Conservation (phyloP, 2,113 vertebrate species). For the Dunckerocampus dactyliophorus region DNA sequence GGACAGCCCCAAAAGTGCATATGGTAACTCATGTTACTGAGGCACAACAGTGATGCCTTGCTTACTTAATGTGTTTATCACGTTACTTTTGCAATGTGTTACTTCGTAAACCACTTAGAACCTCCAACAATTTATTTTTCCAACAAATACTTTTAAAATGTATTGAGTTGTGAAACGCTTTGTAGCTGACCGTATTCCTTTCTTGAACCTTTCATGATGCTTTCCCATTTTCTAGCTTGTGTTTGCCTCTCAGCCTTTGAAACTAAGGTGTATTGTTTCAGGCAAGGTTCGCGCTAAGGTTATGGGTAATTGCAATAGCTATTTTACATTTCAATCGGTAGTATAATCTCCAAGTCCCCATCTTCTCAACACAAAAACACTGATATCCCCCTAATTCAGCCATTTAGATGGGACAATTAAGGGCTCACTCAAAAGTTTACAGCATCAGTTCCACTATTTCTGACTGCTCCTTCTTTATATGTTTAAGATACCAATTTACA, state of each 20-base stretch:
- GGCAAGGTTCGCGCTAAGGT: slow-evolving; percentile 63
- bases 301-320: slow-evolving; percentile 68
- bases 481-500: slow-evolving; percentile 6
- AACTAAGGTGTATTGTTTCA: slow-evolving; percentile 66
- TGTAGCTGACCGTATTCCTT: slow-evolving; percentile 29
- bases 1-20: no score
- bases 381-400: slow-evolving; percentile 51
- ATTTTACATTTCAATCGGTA: slow-evolving; percentile 70
- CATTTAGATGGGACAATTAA: slow-evolving; percentile 56
- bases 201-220: slow-evolving; percentile 54
- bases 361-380: slow-evolving; percentile 58
- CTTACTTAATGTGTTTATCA: no score
- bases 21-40: no score
- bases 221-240: slow-evolving; percentile 54
- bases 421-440: neutral
- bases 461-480: slow-evolving; percentile 9
- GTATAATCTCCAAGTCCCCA: slow-evolving; percentile 54
- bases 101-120: neutral
- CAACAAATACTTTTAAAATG: slow-evolving; percentile 9
- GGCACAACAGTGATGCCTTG: neutral
- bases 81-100: no score
- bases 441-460: slow-evolving; percentile 5
- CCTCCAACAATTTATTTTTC: neutral
- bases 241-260: slow-evolving; percentile 66
- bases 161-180: slow-evolving; percentile 17